Evolutionary conservation across 2,888 invertebrate genomes (phyloP).

Genomic region (Platycheirus albimanus): DNA sequence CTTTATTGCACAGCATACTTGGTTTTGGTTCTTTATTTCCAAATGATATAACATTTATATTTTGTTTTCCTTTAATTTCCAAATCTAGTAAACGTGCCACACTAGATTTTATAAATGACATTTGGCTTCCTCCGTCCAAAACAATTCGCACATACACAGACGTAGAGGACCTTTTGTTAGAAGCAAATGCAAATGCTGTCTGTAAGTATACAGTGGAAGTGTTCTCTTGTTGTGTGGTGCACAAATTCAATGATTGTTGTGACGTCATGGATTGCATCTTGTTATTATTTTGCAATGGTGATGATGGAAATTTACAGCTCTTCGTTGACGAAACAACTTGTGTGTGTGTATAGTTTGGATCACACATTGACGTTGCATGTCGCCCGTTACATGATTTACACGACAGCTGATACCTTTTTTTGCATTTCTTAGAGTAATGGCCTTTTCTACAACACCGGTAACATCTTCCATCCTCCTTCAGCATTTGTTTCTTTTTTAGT

Average conservation of each 20-base stretch:
- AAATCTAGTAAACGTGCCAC: constrained; percentile 16
- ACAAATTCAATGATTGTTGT: constrained; percentile 8
- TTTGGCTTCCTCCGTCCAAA: constrained; percentile 19
- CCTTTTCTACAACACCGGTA: constrained; percentile 10
- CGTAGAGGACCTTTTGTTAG: constrained; percentile 8
- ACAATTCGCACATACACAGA: constrained; percentile 39
- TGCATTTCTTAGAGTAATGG: constrained; percentile 22
- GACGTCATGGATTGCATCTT: constrained; percentile 7
- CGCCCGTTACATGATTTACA: constrained; percentile 24
- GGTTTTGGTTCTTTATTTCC: constrained; percentile 26
- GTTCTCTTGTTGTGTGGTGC: constrained; percentile 4
- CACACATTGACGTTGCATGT: constrained; percentile 16
- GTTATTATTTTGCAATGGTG: constrained; percentile 1
- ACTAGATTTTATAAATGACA: constrained; percentile 32
- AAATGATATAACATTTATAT: constrained; percentile 18
- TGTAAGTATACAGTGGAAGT: constrained; percentile 24
- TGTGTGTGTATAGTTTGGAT: background rate
- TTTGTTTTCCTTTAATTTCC: constrained; percentile 6
- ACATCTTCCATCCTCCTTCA: too few species aligned
- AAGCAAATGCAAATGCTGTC: too few species aligned
- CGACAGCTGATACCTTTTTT: constrained; percentile 1
- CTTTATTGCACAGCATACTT: constrained; percentile 18
- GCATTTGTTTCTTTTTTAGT: constrained; percentile 19
- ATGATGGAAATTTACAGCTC: background rate
- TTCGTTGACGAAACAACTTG: background rate